Base-by-base conservation (phyloP, 2,113 vertebrate species). In the Austrofundulus limnaeus region DNA sequence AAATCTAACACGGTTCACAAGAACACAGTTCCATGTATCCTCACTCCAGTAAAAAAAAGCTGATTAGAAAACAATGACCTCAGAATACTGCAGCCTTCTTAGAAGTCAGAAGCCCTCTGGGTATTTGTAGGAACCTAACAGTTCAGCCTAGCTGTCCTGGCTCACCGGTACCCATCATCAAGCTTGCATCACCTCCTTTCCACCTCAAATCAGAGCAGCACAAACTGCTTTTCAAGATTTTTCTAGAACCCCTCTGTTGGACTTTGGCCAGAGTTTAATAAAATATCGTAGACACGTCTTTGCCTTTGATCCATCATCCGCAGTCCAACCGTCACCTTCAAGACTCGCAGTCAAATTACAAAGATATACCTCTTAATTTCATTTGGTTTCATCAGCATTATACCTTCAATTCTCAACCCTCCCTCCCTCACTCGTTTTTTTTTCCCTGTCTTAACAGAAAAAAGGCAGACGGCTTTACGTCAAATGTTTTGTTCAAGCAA, bases 71-170 rank as follows among this genome's bases (percentile, higher is more conserved):
- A 59, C 60, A 58, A 34, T 78, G 78, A 79, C 81, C 78, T 77
- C 42, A 78, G 65, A 77, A 66, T 60, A 42, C 69, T 57, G 72
- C 68, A 67, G 72, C 68, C 75, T 91, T 91, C 89, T 83, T 78
- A 90, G 88, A 90, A 90, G 71, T 80, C 80, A 77, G 67, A 72
- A 82, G 74, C 76, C 77, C 82, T 86, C 78, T 77, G 78, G 31
- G 80, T 89, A 89, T 90, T 89, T 89, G 85, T 88, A 88, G 83
- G 63, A 66, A 57, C 73, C 84, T 87, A 86, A 83, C 81, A 76
- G 70, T n/a, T 59, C 66, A 55, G 64, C 76, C 77, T 72, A 66
- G 64, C 70, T 74, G 73, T 59, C 54, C 70, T 45, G 53, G 51
- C 74, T 52, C 72, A 82, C 70, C 79, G 65, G 64, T 47, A 66